Percentiles rank a stretch among this genome's conserved stretches.
These are phyloP conservation scores for Agrenia bidenticulata DNA, from an alignment of 2,888 invertebrate genomes.

Conservation along the genomic window DNA sequence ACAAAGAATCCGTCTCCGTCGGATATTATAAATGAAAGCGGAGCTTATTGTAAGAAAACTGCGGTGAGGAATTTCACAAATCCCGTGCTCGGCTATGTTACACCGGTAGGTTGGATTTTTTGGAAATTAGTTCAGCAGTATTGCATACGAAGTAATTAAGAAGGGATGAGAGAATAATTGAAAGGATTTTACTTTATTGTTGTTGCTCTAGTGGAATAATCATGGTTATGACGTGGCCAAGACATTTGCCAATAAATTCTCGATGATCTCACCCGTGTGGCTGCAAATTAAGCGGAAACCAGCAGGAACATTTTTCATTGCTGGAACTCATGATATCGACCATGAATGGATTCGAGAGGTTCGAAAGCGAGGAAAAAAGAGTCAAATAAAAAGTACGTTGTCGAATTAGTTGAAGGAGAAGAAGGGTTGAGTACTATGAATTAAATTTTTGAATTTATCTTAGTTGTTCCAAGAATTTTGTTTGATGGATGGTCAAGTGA, in stretches of 20 bases:
- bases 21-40: constrained; percentile 75
- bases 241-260: constrained; percentile 82
- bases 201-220: constrained; percentile 79
- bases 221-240: constrained; percentile 93
- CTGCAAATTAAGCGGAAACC: constrained; percentile 74
- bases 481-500: constrained; percentile 81
- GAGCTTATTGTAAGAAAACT: constrained; percentile 72
- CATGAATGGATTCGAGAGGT: constrained; percentile 78
- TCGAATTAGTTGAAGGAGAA: too few relatives aligned
- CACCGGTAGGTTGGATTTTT: constrained; percentile 66
- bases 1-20: constrained; percentile 66
- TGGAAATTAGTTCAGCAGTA: too few relatives aligned
- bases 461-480: constrained; percentile 84
- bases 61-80: constrained; percentile 67
- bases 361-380: constrained; percentile 62
- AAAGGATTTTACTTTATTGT: too few relatives aligned
- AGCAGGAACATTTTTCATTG: constrained; percentile 65
- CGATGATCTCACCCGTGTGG: constrained; percentile 93
- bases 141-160: too few relatives aligned
- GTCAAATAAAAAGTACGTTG: constrained; percentile 65
- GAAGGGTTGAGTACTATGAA: too few relatives aligned
- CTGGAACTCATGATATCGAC: constrained; percentile 80
- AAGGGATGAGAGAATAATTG: too few relatives aligned
- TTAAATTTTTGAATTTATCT: constrained; percentile 1
- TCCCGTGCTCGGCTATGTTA: constrained; percentile 84